phyloP scores from a whole-genome alignment of 2,888 invertebrate genomes.

The Drosophila mercatorum region DNA sequence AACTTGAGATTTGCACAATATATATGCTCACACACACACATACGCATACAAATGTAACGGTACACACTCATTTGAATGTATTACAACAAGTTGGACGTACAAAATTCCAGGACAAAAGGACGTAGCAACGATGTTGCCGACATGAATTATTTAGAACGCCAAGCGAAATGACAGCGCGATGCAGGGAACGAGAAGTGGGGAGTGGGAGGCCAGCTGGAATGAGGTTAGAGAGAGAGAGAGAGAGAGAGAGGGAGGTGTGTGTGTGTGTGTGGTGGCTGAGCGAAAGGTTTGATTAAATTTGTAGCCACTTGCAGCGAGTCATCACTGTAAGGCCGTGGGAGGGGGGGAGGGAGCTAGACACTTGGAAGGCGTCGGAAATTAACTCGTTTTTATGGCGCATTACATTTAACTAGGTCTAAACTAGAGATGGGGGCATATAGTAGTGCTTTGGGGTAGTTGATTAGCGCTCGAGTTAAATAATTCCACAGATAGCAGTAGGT shows the following conservation, averaged over 20 bases:
- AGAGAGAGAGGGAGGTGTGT: neutral
- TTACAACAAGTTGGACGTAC: slow-evolving; percentile 69
- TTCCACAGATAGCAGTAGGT: slow-evolving; percentile 46
- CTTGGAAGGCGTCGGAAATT: slow-evolving; percentile 61
- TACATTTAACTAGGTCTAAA: slow-evolving; percentile 44
- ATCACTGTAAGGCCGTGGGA: neutral
- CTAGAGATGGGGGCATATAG: neutral
- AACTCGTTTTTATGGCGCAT: slow-evolving; percentile 71
- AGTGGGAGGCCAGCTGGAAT: neutral
- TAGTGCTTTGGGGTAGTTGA: neutral
- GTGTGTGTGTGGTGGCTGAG: slow-evolving; percentile 9
- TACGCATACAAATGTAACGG: slow-evolving; percentile 13
- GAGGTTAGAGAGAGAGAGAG: neutral
- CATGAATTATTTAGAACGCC: slow-evolving; percentile 77
- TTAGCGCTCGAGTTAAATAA: slow-evolving; percentile 33
- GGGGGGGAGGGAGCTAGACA: neutral
- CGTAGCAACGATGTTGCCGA: slow-evolving; percentile 60
- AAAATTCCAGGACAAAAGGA: slow-evolving; percentile 67
- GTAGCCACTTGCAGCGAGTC: slow-evolving; percentile 51
- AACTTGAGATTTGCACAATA: slow-evolving; percentile 67
- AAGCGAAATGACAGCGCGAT: slow-evolving; percentile 37
- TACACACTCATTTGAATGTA: slow-evolving; percentile 70
- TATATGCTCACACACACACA: slow-evolving; percentile 23
- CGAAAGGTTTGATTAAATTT: slow-evolving; percentile 75
- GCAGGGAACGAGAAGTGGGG: neutral